Conservation (phyloP, 2,888 invertebrate genomes). For the Lepidonotus clava region DNA sequence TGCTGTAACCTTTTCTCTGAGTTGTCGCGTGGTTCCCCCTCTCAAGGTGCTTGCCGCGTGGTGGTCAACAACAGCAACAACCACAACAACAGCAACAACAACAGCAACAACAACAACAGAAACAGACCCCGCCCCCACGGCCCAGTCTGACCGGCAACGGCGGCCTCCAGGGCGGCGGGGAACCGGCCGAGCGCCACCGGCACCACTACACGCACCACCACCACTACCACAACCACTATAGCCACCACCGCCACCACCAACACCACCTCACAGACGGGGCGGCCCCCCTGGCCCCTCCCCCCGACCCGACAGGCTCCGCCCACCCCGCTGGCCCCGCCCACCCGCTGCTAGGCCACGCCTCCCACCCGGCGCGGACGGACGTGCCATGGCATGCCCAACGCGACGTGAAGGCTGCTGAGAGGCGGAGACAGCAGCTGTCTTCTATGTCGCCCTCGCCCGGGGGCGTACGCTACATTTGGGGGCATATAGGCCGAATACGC, state of each 20-base stretch:
- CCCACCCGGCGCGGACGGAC: background rate
- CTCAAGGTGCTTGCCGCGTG: slow-evolving; percentile 27
- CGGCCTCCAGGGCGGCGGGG: too few relatives aligned
- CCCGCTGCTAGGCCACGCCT: background rate
- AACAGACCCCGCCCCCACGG: background rate
- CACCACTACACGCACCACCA: background rate
- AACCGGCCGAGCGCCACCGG: too few relatives aligned
- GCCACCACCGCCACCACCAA: background rate
- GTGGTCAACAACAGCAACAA: background rate
- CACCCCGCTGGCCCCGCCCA: slow-evolving; percentile 34
- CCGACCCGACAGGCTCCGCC: slow-evolving; percentile 1
- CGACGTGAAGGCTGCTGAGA: background rate
- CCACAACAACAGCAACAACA: background rate
- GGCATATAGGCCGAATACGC: slow-evolving; percentile 44
- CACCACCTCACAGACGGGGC: too few relatives aligned
- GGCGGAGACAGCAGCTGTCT: slow-evolving; percentile 40
- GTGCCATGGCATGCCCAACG: slow-evolving; percentile 49
- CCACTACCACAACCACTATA: background rate
- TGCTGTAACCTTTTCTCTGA: slow-evolving; percentile 16
- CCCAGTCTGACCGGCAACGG: too few relatives aligned
- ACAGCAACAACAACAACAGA: background rate
- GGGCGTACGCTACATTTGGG: slow-evolving; percentile 47
- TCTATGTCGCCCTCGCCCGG: slow-evolving; percentile 37
- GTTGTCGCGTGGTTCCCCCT: slow-evolving; percentile 40
- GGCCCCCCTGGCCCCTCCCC: slow-evolving; percentile 9